Evolutionary conservation across 2,888 invertebrate genomes (phyloP).

Genomic region (Microctonus hyperodae): DNA sequence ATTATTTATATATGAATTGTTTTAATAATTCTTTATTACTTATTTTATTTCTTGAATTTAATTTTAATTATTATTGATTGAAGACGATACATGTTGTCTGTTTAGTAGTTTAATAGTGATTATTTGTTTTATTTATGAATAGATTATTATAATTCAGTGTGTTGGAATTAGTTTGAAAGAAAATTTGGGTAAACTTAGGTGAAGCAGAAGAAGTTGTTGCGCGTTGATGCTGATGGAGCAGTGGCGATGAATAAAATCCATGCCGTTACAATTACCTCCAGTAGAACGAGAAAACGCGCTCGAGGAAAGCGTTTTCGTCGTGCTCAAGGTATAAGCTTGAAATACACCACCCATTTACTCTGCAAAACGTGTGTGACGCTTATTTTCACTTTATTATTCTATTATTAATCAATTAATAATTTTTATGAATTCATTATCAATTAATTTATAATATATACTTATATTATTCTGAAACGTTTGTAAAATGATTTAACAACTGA

Average conservation of each 20-base stretch:
- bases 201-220: constrained; percentile 55
- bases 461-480: no score
- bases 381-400: not conserved
- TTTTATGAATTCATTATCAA: not conserved
- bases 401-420: not conserved
- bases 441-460: no score
- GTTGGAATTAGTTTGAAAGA: no score
- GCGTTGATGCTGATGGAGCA: constrained; percentile 44
- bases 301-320: constrained; percentile 47
- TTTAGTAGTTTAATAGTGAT: no score
- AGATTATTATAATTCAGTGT: no score
- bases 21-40: no score
- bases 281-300: constrained; percentile 46
- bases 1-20: no score
- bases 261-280: constrained; percentile 44
- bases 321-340: constrained; percentile 51
- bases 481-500: not conserved
- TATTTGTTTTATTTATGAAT: no score
- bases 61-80: no score
- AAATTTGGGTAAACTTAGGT: constrained; percentile 46
- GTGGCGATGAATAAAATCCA: constrained; percentile 39
- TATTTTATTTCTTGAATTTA: no score
- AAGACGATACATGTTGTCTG: no score
- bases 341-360: not conserved
- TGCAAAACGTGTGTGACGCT: not conserved